Evolutionary conservation across 2,113 vertebrate species (phyloP), one percentile per base, ranked within the genome.

Genomic region (Catharus minimus): DNA sequence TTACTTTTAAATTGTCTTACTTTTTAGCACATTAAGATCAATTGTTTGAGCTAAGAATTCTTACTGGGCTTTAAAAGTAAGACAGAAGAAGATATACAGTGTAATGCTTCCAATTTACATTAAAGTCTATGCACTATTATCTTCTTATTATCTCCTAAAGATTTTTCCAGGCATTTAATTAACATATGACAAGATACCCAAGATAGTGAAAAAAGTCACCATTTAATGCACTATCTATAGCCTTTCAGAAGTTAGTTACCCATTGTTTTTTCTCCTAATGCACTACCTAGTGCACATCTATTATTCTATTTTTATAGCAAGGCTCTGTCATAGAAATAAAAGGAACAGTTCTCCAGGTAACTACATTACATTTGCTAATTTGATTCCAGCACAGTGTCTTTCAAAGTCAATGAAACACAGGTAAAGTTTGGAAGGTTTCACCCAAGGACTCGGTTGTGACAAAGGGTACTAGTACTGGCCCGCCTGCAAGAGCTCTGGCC

Each of bases 161-260:
- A 95, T 93, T 94, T 93, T 95, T 92, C 77, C n/a, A 92, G 89
- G 92, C 89, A 80, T 93, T 95, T 95, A 94, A 95, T 90, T 95
- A 95, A 95, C 89, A 93, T 95, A 93, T 95, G 95, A 96, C 92
- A 96, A 95, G 93, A 93, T 74, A 95, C 39, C 64, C 64, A 89
- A 87, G 89, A 89, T 89, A 91, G 85, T 1, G 24, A 88, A 58
- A 79, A 81, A 94, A 89, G 20, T 86, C 66, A 92, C 69, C 50
- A 79, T 92, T 96, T 94, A 94, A 88, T 50, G 66, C 86, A 95
- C 93, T 95, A 95, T 95, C 69, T 94, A 89, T 93, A 96, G 93
- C 46, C 22, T 79, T 92, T 89, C 74, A 95, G 71, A 90, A 95
- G 88, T 93, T 89, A 75, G 55, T 76, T 95, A 66, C 36, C 92